These are phyloP conservation scores for Sialis fuliginosa DNA, from an alignment of 2,888 invertebrate species.

Conservation along the genomic window DNA sequence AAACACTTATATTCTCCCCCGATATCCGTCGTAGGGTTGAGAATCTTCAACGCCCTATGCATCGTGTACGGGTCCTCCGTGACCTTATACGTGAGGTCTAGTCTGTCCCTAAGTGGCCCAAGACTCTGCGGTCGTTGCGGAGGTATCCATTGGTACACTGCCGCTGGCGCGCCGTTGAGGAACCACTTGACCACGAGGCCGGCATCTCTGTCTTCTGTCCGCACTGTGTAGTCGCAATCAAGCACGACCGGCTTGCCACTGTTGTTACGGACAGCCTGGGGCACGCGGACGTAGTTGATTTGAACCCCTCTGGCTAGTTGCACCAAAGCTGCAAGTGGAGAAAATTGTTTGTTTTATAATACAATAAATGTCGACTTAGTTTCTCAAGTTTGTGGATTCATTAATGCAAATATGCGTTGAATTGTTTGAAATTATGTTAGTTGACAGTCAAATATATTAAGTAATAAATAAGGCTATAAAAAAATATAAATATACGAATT, in stretches of 20 bases:
- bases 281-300: constrained; percentile 25
- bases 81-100: constrained; percentile 45
- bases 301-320: constrained; percentile 13
- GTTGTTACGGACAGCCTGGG: constrained; percentile 22
- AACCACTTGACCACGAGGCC: constrained; percentile 65
- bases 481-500: too few relatives aligned
- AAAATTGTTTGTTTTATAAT: too few relatives aligned
- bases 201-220: constrained; percentile 32
- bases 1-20: constrained; percentile 58
- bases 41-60: constrained; percentile 50
- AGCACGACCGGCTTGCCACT: constrained; percentile 32
- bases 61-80: constrained; percentile 48
- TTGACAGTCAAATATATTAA: too few relatives aligned
- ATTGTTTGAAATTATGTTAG: too few relatives aligned
- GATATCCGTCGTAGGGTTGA: constrained; percentile 47
- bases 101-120: constrained; percentile 32
- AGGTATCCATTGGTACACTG: constrained; percentile 70
- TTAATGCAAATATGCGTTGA: too few relatives aligned
- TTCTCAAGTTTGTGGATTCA: too few relatives aligned
- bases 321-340: too few relatives aligned
- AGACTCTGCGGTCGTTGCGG: constrained; percentile 48
- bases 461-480: too few relatives aligned
- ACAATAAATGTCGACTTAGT: too few relatives aligned
- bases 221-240: constrained; percentile 52
- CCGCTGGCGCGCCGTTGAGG: constrained; percentile 40